Percentiles rank a stretch among this genome's conserved stretches.
phyloP scores from a whole-genome alignment of 2,113 vertebrate species.

The Phasianus colchicus region DNA sequence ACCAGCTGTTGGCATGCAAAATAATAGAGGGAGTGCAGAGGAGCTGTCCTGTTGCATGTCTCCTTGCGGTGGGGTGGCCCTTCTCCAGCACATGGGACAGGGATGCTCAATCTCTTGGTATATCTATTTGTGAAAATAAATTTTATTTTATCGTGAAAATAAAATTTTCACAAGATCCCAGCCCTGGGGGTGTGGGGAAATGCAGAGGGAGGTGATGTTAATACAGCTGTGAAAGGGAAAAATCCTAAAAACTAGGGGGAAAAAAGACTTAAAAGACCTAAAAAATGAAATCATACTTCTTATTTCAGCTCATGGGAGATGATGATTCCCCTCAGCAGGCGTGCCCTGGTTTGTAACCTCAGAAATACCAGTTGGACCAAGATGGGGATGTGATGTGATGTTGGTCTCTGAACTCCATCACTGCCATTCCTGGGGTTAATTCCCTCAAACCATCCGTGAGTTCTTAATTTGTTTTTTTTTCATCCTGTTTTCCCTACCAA shows the following conservation, averaged over 20 bases:
- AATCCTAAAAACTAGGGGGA: neutral
- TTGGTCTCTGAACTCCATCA: neutral
- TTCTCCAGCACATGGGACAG: neutral
- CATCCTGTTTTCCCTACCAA: no score
- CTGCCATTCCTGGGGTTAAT: neutral
- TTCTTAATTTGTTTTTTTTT: neutral
- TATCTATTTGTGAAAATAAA: neutral
- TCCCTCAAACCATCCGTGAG: neutral
- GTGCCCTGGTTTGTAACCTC: neutral
- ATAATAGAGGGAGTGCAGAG: neutral
- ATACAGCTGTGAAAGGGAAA: neutral
- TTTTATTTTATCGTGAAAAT: neutral
- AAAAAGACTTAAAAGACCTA: neutral
- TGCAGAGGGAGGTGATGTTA: neutral
- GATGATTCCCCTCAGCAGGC: neutral
- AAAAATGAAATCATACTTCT: neutral
- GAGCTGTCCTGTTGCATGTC: neutral
- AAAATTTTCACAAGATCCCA: neutral
- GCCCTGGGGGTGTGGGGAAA: neutral
- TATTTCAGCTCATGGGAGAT: neutral
- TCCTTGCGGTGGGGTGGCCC: rapidly evolving
- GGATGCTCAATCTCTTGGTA: neutral
- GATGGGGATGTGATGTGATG: neutral
- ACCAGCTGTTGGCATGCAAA: neutral
- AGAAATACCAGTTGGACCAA: neutral